Conservation (phyloP, 2,797 vertebrate genomes). For the Ctenopoma multispine region DNA sequence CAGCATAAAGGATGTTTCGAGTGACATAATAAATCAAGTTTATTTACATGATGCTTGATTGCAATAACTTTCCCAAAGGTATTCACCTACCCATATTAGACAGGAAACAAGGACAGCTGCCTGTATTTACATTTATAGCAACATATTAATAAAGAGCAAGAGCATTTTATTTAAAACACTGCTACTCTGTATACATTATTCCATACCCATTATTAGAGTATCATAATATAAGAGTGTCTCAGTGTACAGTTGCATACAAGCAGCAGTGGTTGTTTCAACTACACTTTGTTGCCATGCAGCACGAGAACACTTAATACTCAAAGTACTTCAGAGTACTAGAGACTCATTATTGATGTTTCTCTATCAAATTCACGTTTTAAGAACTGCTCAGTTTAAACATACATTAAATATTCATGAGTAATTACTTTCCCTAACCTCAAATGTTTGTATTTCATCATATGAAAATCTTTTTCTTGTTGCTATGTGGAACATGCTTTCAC, state of each 20-base stretch:
- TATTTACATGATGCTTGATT: neutral
- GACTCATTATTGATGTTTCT: neutral
- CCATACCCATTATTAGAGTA: neutral
- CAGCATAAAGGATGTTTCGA: neutral
- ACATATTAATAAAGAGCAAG: neutral
- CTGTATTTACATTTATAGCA: neutral
- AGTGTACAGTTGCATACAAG: neutral
- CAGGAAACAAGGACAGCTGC: conserved; percentile 1
- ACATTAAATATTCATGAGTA: neutral
- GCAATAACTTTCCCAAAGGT: neutral
- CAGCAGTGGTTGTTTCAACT: neutral
- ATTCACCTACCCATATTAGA: neutral
- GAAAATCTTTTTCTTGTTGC: conserved; percentile 8
- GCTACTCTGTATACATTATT: neutral
- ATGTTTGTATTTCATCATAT: neutral
- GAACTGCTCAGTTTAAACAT: neutral
- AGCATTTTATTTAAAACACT: neutral
- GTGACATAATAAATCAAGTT: neutral
- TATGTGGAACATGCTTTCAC: conserved; percentile 37
- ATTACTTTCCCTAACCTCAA: neutral
- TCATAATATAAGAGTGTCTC: neutral
- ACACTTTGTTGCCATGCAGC: neutral
- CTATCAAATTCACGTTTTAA: neutral
- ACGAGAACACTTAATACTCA: no score
- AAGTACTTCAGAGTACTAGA: no score